phyloP scores from a whole-genome alignment of 2,888 invertebrate genomes.

The Cremastinae sp. region DNA sequence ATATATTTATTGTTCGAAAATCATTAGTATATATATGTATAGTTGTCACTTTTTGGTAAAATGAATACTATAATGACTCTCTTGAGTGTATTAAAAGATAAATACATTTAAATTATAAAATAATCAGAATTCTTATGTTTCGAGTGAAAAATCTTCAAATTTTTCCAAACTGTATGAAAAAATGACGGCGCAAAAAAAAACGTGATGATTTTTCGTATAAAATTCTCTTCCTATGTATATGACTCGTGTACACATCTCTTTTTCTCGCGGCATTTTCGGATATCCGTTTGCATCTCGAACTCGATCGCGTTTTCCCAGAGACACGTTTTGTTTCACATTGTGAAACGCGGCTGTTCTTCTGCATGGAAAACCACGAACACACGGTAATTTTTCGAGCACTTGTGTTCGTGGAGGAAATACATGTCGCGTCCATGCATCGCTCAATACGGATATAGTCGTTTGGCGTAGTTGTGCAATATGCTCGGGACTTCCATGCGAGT shows the following conservation, averaged over 20 bases:
- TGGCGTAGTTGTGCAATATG: conserved; percentile 70
- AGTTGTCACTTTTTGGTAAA: too few species aligned
- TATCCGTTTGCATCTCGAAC: conserved; percentile 22
- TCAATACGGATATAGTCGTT: conserved; percentile 74
- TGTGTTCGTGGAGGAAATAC: not conserved
- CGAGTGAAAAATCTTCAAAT: too few species aligned
- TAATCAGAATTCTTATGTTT: too few species aligned
- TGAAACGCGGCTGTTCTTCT: conserved; percentile 35
- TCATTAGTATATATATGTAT: too few species aligned
- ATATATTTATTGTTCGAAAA: too few species aligned
- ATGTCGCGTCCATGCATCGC: conserved; percentile 10
- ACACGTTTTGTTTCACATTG: conserved; percentile 48
- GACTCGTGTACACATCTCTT: not conserved
- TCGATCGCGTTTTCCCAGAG: conserved; percentile 53
- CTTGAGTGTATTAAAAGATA: too few species aligned
- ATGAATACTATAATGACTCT: too few species aligned
- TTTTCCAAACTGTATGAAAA: too few species aligned
- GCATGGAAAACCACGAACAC: conserved; percentile 25
- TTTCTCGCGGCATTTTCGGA: conserved; percentile 7
- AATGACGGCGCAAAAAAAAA: too few species aligned
- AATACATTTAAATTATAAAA: too few species aligned
- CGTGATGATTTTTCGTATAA: too few species aligned
- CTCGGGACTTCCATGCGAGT: conserved; percentile 58
- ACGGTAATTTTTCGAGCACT: conserved; percentile 5
- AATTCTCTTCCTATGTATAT: too few species aligned